Base-by-base conservation (phyloP, 2,888 invertebrate species). In the Apomyelois bistriatella region DNA sequence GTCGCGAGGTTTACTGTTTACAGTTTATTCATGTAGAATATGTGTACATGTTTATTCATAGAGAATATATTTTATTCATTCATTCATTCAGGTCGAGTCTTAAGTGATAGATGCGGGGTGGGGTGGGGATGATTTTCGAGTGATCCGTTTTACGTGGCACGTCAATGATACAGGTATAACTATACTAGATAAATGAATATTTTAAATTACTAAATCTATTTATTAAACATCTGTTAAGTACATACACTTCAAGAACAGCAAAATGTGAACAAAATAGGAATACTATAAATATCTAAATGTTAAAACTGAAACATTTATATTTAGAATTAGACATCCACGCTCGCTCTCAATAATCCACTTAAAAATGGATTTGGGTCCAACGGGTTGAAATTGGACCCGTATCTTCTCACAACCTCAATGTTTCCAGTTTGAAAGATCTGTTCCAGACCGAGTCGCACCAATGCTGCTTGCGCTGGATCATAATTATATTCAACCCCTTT, bases 381-480 rank as follows among this genome's bases (percentile, higher is more conserved):
- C 0, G 85, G 83, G n/a, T 80, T 83, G 50, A 72, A 82, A 30
- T 85, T 85, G 0, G 84, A 53, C 0, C 84, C 86, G 49, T 70
- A 87, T 1, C 76, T 55, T 0, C 73, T 59, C 0, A 84, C 69
- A 0, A 78, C 69, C 10, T 72, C 70, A 2, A 83, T 77, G 57
- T 81, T 78, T 0, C 76, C 78, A 10, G 66, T 77, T 16, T 73
- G 73, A 37, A 74, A 82, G 0, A 71, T 59, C 9, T 64, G 66
- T 35, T 79, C 66, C 32, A 87, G 53, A 0, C 73, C 75, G 0
- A 68, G 52, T 7, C 82, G 59, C 0, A 78, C 68, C 28, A 65
- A 65, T 0, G 60, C 74, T 0, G 79, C 80, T 52, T 82, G 78
- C 0, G 58, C 46, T 1, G 68, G 16, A 53, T 75, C 61, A 0